Conservation (phyloP, 2,888 invertebrate species). For the Plagodis pulveraria region DNA sequence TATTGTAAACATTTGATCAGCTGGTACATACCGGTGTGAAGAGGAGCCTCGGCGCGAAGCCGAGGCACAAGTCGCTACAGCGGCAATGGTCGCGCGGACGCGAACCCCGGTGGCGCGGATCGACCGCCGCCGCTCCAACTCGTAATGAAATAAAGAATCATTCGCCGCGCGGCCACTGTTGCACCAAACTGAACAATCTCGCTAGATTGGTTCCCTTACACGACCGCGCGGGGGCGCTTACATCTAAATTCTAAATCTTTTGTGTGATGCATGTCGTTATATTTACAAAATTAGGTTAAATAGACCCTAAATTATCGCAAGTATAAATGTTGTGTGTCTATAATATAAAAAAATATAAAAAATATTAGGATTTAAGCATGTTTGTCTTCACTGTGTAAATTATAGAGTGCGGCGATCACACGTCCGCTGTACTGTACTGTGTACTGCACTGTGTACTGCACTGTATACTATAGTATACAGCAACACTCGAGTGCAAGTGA, state of each 20-base stretch:
- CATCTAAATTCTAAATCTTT: constrained; percentile 35
- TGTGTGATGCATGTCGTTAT: constrained; percentile 40
- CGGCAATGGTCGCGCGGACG: not conserved
- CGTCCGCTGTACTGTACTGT: constrained; percentile 12
- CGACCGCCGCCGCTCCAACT: not conserved
- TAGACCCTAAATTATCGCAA: constrained; percentile 40
- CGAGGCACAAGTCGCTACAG: not conserved
- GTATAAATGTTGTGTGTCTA: constrained; percentile 42
- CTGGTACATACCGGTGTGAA: constrained; percentile 38
- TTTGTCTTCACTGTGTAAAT: constrained; percentile 37
- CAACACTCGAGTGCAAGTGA: constrained; percentile 14
- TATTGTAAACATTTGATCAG: constrained; percentile 37
- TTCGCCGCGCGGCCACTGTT: constrained; percentile 29
- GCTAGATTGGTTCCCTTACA: constrained; percentile 52
- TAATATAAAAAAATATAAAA: constrained; percentile 32
- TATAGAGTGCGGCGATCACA: constrained; percentile 30
- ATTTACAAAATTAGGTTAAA: constrained; percentile 38
- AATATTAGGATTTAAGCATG: constrained; percentile 37
- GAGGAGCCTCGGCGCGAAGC: constrained; percentile 32
- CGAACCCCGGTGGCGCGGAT: constrained; percentile 9
- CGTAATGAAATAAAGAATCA: constrained; percentile 25
- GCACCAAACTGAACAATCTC: constrained; percentile 43
- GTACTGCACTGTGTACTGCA: no score
- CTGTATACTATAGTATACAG: no score
- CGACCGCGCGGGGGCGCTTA: constrained; percentile 50